These are phyloP conservation scores for Ephialtes manifestator DNA, from an alignment of 2,888 invertebrate genomes.

Conservation along the genomic window DNA sequence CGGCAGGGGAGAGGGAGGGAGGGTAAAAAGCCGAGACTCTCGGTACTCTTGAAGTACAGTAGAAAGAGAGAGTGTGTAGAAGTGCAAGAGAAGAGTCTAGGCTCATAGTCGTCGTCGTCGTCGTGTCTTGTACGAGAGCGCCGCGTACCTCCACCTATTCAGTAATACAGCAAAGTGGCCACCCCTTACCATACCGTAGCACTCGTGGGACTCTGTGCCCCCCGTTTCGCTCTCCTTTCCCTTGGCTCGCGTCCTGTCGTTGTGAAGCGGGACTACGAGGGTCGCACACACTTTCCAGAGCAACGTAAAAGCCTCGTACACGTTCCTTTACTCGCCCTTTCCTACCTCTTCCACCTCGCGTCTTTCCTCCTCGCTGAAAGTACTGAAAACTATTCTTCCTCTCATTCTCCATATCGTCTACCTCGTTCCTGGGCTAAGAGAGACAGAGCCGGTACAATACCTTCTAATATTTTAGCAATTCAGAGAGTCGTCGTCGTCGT, in stretches of 20 bases:
- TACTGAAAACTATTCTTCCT: constrained; percentile 61
- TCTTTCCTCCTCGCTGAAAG: constrained; percentile 42
- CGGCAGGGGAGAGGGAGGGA: neutral
- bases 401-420: constrained; percentile 48
- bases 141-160: constrained; percentile 39
- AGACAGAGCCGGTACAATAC: constrained; percentile 27
- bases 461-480: constrained; percentile 69
- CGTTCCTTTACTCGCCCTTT: constrained; percentile 21
- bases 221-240: constrained; percentile 30
- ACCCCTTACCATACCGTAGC: constrained; percentile 53
- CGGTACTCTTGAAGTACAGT: constrained; percentile 33
- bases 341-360: constrained; percentile 19
- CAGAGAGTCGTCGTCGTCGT: constrained; percentile 38
- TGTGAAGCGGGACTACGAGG: constrained; percentile 42
- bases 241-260: constrained; percentile 11
- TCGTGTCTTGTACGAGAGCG: constrained; percentile 51
- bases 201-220: constrained; percentile 47
- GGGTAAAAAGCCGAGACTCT: constrained; percentile 45
- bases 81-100: constrained; percentile 39
- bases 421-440: constrained; percentile 12
- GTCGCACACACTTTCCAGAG: constrained; percentile 33
- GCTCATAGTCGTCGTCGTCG: constrained; percentile 50
- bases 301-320: constrained; percentile 19
- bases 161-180: constrained; percentile 68
- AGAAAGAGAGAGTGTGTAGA: constrained; percentile 26